Evolutionary conservation across 2,797 vertebrate genomes (phyloP), one percentile per base, ranked within the genome.

Genomic region (Scleropages formosus): DNA sequence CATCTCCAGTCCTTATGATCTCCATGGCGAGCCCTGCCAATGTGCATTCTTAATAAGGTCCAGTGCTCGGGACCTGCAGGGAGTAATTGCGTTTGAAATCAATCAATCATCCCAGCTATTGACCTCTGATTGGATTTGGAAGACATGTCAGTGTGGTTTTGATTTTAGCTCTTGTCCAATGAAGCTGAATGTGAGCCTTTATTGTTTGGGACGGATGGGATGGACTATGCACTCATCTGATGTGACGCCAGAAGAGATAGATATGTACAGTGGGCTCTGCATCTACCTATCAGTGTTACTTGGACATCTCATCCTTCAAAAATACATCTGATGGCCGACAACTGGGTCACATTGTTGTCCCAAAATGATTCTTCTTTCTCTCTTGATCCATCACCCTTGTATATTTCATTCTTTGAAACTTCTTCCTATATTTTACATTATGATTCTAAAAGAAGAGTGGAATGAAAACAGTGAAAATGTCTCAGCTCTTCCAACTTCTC

Each of bases 81-180:
- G 82, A 76, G 75, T 82, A 84, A 87, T 85, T 84, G 86, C 83
- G 80, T 85, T 85, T 83, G 83, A 86, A 84, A 83, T 80, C 84
- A 86, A 87, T 87, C 84, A 85, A 81, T 87, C 86, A 87, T 85
- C 78, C 83, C 27, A 76, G 82, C 80, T 87, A 86, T 87, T 86
- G 86, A 87, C 82, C 86, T 80, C 78, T 85, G 84, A 87, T 85
- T 87, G 86, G 86, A 87, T 87, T 86, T 87, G 82, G 84, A 83
- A 81, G 81, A 78, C 80, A 83, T 86, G 86, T 87, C 86, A 87
- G 82, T 80, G 79, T 72, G 66, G 74, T 78, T 85, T 85, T 87
- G 83, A 87, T 87, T 85, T 87, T 83, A 85, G 80, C 80, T 85
- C 84, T 60, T 74, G 81, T 81, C 80, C 84, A 84, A 85, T 87